Evolutionary conservation across 2,888 invertebrate species (phyloP).

Genomic region (Colletes collaris): DNA sequence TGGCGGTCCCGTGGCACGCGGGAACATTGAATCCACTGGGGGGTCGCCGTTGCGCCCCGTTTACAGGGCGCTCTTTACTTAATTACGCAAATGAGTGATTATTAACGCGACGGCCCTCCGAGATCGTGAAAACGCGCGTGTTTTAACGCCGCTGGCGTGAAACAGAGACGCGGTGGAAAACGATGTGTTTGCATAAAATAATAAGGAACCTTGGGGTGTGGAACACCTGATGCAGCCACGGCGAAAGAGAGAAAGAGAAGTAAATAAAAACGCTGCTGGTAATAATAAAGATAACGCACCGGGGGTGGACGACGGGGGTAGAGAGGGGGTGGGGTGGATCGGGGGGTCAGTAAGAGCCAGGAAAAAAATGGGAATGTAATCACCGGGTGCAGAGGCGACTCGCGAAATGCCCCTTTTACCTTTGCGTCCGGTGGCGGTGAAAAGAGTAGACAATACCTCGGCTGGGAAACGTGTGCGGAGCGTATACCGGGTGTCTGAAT

Average conservation of each 20-base stretch:
- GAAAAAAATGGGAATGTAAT: constrained; percentile 52
- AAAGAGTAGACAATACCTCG: constrained; percentile 33
- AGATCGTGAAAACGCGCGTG: constrained; percentile 23
- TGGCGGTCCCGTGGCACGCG: constrained; percentile 12
- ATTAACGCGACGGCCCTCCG: constrained; percentile 40
- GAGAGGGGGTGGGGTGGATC: no score
- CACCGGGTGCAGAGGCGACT: constrained; percentile 35
- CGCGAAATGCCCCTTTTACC: constrained; percentile 38
- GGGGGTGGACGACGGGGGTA: not conserved
- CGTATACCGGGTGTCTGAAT: constrained; percentile 15
- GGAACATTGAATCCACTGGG: constrained; percentile 27
- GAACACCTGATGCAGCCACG: constrained; percentile 21
- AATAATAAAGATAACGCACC: constrained; percentile 49
- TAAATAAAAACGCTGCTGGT: constrained; percentile 39
- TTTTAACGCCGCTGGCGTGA: constrained; percentile 14
- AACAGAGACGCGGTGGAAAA: constrained; percentile 28
- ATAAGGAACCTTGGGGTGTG: constrained; percentile 29
- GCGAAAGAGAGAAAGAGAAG: not conserved
- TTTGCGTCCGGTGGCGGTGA: constrained; percentile 8
- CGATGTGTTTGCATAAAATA: constrained; percentile 54
- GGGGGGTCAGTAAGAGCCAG: constrained; percentile 18
- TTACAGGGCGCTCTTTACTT: constrained; percentile 42
- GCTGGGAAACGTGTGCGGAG: not conserved
- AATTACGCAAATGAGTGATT: constrained; percentile 58
- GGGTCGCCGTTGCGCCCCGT: constrained; percentile 10